Percentiles rank a stretch among this genome's conserved stretches.
These are phyloP conservation scores for Montipora cactus DNA, from an alignment of 64 coral and sea anemone genomes.

Conservation along the genomic window DNA sequence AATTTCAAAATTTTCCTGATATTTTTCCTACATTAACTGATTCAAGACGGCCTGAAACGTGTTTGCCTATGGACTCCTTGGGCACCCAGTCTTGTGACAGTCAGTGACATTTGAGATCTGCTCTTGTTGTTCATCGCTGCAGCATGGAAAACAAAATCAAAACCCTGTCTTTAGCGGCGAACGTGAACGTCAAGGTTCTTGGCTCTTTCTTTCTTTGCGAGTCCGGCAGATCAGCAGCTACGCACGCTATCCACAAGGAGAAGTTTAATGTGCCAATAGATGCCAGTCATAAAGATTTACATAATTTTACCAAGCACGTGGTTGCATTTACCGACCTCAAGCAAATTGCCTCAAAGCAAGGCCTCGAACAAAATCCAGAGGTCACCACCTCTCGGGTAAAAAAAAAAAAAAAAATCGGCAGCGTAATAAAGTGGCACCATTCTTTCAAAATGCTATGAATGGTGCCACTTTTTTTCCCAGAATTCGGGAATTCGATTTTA, in stretches of 20 bases:
- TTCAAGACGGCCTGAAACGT: not conserved
- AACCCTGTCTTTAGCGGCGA: not conserved
- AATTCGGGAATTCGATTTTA: too few species aligned
- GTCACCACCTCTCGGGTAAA: constrained; percentile 30
- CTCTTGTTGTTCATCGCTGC: too few species aligned
- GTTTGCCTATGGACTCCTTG: not conserved
- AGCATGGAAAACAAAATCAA: not conserved
- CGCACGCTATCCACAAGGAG: constrained; percentile 36
- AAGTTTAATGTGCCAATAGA: constrained; percentile 53
- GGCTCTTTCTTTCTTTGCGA: constrained; percentile 47
- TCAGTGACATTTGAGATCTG: too few species aligned
- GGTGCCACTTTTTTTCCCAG: too few species aligned
- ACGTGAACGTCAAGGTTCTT: constrained; percentile 38
- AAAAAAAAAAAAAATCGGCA: constrained; percentile 33
- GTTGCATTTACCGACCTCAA: constrained; percentile 49
- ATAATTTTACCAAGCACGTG: constrained; percentile 44
- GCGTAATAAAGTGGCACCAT: not conserved
- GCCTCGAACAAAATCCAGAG: constrained; percentile 38
- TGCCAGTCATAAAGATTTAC: constrained; percentile 19
- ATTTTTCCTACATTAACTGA: not conserved
- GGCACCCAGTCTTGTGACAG: too few species aligned
- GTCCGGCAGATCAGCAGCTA: constrained; percentile 4
- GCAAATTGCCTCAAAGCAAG: constrained; percentile 37
- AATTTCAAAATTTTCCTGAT: not conserved
- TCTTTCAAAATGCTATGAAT: too few species aligned